Evolutionary conservation across 1,140 invertebrate genomes (phyloP), one percentile per base, ranked within the genome.

Genomic region (Tetramorium parvispinum): DNA sequence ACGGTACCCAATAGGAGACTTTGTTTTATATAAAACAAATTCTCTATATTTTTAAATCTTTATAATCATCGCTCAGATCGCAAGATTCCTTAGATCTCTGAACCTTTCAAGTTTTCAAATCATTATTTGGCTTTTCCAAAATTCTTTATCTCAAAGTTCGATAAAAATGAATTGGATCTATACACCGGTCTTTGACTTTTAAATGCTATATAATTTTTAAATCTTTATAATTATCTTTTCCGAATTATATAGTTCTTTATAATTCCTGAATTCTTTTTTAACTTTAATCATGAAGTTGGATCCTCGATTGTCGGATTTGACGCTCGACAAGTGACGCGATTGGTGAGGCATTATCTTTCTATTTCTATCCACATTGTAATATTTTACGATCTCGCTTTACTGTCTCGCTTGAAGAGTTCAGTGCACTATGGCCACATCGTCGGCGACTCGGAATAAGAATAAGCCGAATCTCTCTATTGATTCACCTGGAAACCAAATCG

Each of bases 401-500:
- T 40, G 46, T 53, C 13, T 24, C 27, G 57, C 49, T 37, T 21
- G 21, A 76, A 43, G 70, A 73, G 66, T 88, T 85, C 59, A 63
- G 8, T 81, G 59, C 59, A 40, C 51, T 51, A 57, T 24, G 51
- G n/a, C 18, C 71, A 10, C 66, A 88, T 66, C 21, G 53, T 51
- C 16, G 27, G 11, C 32, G 71, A 88, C 57, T 89, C 21, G 37
- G 18, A 91, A 89, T 86, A 91, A 91, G 88, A 85, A 88, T 91
- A 89, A 92, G 86, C 82, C 87, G 90, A 93, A 92, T 92, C 82
- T 82, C 65, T 89, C 81, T 94, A 93, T 94, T 94, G 93, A 94
- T 94, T 94, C 76, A 89, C 85, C 73, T 86, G 90, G 91, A 93
- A 94, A 92, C 92, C 89, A 88, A 94, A 94, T 94, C 94, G 90